Percentiles rank a stretch among this genome's conserved stretches.
Conservation (phyloP, 2,113 vertebrate species). For the Spheniscus mendiculus region DNA sequence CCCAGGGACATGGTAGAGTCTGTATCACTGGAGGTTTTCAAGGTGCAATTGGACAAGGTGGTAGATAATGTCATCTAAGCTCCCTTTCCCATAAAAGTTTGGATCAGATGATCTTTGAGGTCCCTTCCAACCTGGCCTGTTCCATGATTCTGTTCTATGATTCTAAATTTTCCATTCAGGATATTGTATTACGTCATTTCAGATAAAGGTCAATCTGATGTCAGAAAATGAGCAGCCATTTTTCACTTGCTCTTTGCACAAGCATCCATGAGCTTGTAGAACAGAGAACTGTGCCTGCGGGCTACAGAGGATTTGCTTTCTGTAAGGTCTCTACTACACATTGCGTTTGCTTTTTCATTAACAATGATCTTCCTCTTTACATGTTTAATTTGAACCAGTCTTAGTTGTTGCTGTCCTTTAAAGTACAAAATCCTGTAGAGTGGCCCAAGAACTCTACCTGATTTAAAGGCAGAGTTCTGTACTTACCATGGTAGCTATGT, state of each 20-base stretch:
- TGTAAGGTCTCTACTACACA: not conserved
- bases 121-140: not conserved
- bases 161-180: not conserved
- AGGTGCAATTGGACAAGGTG: not conserved
- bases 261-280: not conserved
- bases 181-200: not conserved
- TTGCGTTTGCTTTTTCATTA: not conserved
- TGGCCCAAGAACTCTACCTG: fast-evolving
- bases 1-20: not conserved
- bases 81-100: not conserved
- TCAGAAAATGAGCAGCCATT: not conserved
- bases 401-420: not conserved
- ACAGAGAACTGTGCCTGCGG: not conserved
- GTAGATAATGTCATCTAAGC: not conserved
- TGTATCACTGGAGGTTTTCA: not conserved
- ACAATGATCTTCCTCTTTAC: not conserved
- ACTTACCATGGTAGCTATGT: not conserved
- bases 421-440: not conserved
- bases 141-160: not conserved
- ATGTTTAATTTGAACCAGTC: not conserved
- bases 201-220: not conserved
- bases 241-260: not conserved
- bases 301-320: not conserved
- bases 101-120: not conserved
- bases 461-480: not conserved